phyloP scores from a whole-genome alignment of 2,113 vertebrate species.

The Lepisosteus osseus region DNA sequence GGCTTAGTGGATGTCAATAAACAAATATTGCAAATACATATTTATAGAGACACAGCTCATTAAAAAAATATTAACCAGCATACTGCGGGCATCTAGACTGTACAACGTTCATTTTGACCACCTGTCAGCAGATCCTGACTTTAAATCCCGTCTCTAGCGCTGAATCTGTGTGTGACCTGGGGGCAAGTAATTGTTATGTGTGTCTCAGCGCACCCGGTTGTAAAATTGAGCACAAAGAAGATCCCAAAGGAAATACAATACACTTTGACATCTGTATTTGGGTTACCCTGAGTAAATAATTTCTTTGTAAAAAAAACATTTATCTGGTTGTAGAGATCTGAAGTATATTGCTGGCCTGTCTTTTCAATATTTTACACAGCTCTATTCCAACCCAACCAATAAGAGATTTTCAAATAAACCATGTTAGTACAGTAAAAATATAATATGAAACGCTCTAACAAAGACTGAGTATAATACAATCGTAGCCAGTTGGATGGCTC shows the following conservation, averaged over 20 bases:
- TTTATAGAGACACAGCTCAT: too few species aligned
- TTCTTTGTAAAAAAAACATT: constrained; percentile 35
- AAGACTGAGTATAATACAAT: background rate
- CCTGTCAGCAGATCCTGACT: too few species aligned
- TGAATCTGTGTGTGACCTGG: constrained; percentile 4
- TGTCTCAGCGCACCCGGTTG: constrained; percentile 21
- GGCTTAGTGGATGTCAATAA: too few species aligned
- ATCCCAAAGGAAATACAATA: constrained; percentile 58
- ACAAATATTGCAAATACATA: too few species aligned
- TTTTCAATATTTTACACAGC: background rate
- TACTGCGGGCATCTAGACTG: too few species aligned
- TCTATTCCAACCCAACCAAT: background rate
- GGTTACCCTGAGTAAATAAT: constrained; percentile 54
- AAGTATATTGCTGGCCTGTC: background rate
- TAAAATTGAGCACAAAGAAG: constrained; percentile 28
- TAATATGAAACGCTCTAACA: background rate
- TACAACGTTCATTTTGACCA: too few species aligned
- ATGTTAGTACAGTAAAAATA: background rate
- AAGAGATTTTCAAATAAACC: background rate
- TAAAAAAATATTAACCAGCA: too few species aligned
- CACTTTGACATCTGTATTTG: constrained; percentile 59
- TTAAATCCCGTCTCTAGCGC: constrained; percentile 14
- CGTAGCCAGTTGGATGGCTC: background rate
- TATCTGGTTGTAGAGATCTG: background rate
- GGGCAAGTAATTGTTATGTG: constrained; percentile 26